Evolutionary conservation across 1,140 invertebrate species (phyloP).

Genomic region (Marisa cornuarietis): DNA sequence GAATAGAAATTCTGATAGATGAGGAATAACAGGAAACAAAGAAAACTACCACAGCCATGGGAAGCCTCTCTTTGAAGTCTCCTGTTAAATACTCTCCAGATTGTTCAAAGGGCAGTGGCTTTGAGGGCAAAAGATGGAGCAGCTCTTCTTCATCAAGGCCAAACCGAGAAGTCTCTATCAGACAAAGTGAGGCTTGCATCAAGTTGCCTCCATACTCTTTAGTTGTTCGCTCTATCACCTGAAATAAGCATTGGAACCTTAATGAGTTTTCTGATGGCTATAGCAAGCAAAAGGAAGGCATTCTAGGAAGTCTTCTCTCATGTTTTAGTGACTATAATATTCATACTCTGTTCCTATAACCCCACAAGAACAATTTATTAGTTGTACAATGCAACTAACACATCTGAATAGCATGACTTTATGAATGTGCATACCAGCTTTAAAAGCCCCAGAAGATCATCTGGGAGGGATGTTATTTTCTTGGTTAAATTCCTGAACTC

Average conservation of each 20-base stretch:
- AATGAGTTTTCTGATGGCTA: too few relatives aligned
- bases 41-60: constrained; percentile 30
- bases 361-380: too few relatives aligned
- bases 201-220: constrained; percentile 35
- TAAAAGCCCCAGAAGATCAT: constrained; percentile 33
- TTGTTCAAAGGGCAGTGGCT: constrained; percentile 9
- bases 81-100: not conserved
- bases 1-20: too few relatives aligned
- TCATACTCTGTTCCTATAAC: too few relatives aligned
- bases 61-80: constrained; percentile 22
- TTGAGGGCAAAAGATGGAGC: constrained; percentile 23
- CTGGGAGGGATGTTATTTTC: constrained; percentile 39
- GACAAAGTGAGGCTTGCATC: constrained; percentile 36
- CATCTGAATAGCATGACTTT: too few relatives aligned
- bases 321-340: too few relatives aligned
- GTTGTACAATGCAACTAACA: too few relatives aligned
- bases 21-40: not conserved
- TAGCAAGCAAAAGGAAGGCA: too few relatives aligned
- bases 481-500: constrained; percentile 39
- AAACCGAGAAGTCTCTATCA: constrained; percentile 40
- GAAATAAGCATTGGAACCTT: not conserved
- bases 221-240: constrained; percentile 36
- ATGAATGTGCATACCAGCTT: constrained; percentile 19
- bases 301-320: too few relatives aligned
- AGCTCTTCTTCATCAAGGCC: constrained; percentile 43